Base-by-base conservation (phyloP, 2,797 vertebrate species). In the Hyperoplus lanceolatus region DNA sequence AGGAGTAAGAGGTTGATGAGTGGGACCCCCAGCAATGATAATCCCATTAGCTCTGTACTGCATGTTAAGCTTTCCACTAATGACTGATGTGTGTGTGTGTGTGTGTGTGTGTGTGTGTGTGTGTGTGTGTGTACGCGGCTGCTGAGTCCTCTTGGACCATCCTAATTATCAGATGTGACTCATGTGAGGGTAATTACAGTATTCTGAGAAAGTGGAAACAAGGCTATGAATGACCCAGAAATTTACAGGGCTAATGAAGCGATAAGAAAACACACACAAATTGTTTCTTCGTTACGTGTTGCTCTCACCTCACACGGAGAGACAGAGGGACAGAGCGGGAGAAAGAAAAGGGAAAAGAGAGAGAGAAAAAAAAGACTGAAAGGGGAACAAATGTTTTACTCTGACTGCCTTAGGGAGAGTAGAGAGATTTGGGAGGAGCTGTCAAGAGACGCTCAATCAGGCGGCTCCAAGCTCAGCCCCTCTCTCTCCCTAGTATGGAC, bases 141-240 rank as follows among this genome's bases (percentile, higher is more conserved):
- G 60, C 39, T 9, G 70, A 66, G 56, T 75, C 70, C 73, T 56
- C 70, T 76, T 7, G 43, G 82, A 77, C 89, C 85, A 74, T 84
- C 87, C 83, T 83, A 90, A 90, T 92, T 87, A 90, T 87, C 82
- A 82, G 80, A 83, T 60, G 75, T 90, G 89, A 90, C 80, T 93
- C 91, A 91, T 77, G 83, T 90, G 86, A 91, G 81, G 88, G 86
- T 89, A 91, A 93, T 93, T 93, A 90, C 81, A 77, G 83, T 68
- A 70, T 89, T 29, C 54, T 18, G 70, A 87, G 88, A 93, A 72
- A 69, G 84, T 83, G 75, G 84, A 83, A 89, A 84, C 81, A 79
- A 82, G 90, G 80, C 90, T 83, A 83, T 5, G 63, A 85, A 75
- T 88, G 90, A 90, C 92, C 90, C 86, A 91, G 79, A 91, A 89